These are phyloP conservation scores for Cyprinodon brontotheroides DNA, from an alignment of 2,113 vertebrate species.

Conservation along the genomic window DNA sequence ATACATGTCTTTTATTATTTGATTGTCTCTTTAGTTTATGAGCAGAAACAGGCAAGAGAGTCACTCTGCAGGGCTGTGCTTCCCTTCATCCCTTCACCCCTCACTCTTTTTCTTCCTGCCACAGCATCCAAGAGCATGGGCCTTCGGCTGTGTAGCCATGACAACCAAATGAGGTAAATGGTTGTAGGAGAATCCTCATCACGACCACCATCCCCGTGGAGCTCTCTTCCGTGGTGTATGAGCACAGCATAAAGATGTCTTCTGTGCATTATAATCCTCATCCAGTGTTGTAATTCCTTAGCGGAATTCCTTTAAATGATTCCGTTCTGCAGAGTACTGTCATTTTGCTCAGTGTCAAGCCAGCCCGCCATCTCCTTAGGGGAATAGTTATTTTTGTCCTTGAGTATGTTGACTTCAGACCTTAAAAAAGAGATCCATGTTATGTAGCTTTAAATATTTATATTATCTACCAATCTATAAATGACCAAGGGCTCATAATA, in stretches of 20 bases:
- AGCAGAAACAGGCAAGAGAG: slow-evolving; percentile 39
- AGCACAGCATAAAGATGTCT: slow-evolving; percentile 21
- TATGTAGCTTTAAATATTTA: neutral
- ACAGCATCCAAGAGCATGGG: slow-evolving; percentile 71
- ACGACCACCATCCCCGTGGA: slow-evolving; percentile 62
- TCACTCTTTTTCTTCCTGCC: slow-evolving; percentile 64
- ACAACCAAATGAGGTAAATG: slow-evolving; percentile 81
- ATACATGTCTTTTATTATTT: neutral
- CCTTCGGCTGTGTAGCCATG: slow-evolving; percentile 81
- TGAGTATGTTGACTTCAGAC: slow-evolving; percentile 23
- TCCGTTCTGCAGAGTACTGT: slow-evolving; percentile 11
- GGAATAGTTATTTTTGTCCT: slow-evolving; percentile 25
- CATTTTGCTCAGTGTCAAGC: slow-evolving; percentile 21
- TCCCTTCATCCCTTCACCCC: slow-evolving; percentile 53
- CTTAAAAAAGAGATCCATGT: slow-evolving; percentile 1
- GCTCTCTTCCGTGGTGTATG: slow-evolving; percentile 39
- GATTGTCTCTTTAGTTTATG: slow-evolving; percentile 66
- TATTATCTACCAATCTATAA: neutral
- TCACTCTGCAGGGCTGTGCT: slow-evolving; percentile 52
- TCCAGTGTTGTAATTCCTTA: slow-evolving; percentile 9
- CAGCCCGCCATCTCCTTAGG: slow-evolving; percentile 2
- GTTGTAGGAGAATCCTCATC: slow-evolving; percentile 77
- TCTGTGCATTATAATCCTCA: slow-evolving; percentile 1
- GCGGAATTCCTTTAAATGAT: slow-evolving; percentile 29
- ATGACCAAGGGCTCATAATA: neutral